phyloP scores from a whole-genome alignment of 2,797 vertebrate genomes.

The Tokudaia tokunoshimensis region DNA sequence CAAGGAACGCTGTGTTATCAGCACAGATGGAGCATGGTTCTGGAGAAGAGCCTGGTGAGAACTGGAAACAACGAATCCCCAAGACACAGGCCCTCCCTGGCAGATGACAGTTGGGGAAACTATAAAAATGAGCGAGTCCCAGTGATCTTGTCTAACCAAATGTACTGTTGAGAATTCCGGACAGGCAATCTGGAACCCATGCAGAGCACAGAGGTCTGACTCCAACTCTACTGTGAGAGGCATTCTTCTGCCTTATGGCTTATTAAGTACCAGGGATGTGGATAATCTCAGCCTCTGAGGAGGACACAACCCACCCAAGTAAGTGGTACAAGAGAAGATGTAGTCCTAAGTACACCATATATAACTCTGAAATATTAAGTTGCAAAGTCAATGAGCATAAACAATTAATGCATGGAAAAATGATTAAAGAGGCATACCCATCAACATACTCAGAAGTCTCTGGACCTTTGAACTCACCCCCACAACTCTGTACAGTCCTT shows the following conservation, averaged over 20 bases:
- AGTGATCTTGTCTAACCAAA: conserved; percentile 86
- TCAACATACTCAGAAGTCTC: conserved; percentile 97
- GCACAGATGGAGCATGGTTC: conserved; percentile 91
- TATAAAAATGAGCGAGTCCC: conserved; percentile 86
- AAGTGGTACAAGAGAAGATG: not conserved
- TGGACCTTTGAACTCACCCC: conserved; percentile 99
- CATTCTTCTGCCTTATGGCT: not conserved
- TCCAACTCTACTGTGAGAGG: conserved; percentile 66
- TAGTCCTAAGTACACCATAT: not conserved
- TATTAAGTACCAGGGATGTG: not conserved
- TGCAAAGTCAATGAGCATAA: conserved; percentile 61
- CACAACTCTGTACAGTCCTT: conserved; percentile 98
- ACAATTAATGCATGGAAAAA: conserved; percentile 78
- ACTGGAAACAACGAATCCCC: conserved; percentile 89
- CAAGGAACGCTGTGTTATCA: conserved; percentile 92
- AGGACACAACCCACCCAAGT: not conserved
- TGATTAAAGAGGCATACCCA: conserved; percentile 93
- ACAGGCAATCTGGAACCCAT: conserved; percentile 76
- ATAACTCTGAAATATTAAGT: conserved; percentile 21
- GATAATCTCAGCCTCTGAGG: not conserved
- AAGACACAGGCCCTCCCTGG: conserved; percentile 87
- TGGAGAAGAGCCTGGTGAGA: conserved; percentile 90
- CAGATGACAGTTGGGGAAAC: conserved; percentile 88
- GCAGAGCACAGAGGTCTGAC: conserved; percentile 73
- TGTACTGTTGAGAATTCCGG: conserved; percentile 84